Percentiles rank a stretch among this genome's conserved stretches.
These are phyloP conservation scores for Vanessa atalanta DNA, from an alignment of 1,140 invertebrate species.

Conservation along the genomic window DNA sequence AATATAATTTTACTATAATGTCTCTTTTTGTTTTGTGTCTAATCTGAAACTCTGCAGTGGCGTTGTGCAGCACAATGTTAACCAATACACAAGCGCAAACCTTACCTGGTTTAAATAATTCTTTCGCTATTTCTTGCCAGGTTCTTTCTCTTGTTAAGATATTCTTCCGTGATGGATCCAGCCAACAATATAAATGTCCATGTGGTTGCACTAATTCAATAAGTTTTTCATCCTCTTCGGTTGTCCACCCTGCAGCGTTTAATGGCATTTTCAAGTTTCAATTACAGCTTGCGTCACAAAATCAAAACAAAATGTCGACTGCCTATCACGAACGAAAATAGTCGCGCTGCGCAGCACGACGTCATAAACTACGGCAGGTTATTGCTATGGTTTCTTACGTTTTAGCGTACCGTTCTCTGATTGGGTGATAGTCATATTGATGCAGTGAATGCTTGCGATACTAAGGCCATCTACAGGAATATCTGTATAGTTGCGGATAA, in stretches of 20 bases:
- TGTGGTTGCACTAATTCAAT: slow-evolving; percentile 70
- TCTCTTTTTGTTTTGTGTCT: neutral
- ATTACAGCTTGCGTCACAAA: slow-evolving; percentile 57
- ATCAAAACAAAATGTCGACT: slow-evolving; percentile 73
- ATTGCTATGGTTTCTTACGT: slow-evolving; percentile 31
- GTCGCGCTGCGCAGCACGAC: slow-evolving; percentile 72
- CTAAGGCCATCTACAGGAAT: slow-evolving; percentile 13
- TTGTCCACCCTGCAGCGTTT: slow-evolving; percentile 66
- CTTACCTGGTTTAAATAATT: slow-evolving; percentile 70
- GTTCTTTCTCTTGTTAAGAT: slow-evolving; percentile 67
- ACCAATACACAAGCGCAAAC: slow-evolving; percentile 36
- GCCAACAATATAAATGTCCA: slow-evolving; percentile 61
- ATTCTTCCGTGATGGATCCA: slow-evolving; percentile 70
- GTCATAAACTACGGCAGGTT: slow-evolving; percentile 51
- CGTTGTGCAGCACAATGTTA: slow-evolving; percentile 54
- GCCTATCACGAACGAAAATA: slow-evolving; percentile 72
- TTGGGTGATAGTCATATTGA: slow-evolving; percentile 37
- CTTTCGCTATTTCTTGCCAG: slow-evolving; percentile 70
- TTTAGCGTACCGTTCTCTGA: slow-evolving; percentile 34
- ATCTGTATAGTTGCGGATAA: neutral
- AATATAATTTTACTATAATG: neutral
- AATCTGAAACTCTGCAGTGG: slow-evolving; percentile 41
- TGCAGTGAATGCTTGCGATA: neutral
- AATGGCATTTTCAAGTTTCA: slow-evolving; percentile 62
- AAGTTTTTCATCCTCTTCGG: slow-evolving; percentile 67